A percentile compares a stretch with the other conserved stretches of the same genome.
These are phyloP conservation scores for Actinernus sp. DNA, from an alignment of 92 coral and sea anemone species.

Conservation along the genomic window DNA sequence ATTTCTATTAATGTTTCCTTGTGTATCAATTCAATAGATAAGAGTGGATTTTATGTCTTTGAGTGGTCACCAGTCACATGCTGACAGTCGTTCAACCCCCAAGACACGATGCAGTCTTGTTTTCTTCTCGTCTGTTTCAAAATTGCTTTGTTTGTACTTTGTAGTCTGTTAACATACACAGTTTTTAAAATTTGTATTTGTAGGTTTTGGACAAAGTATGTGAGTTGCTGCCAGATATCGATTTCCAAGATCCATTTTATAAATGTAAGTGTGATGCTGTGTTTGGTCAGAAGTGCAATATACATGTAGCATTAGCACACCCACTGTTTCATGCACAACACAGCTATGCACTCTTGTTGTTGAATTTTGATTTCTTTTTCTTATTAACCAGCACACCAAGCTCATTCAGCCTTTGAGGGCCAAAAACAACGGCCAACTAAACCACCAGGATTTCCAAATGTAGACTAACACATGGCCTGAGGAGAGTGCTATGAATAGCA, in stretches of 20 bases:
- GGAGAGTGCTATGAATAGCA: no score
- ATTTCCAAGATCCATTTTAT: slow-evolving; percentile 88
- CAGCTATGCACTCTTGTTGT: no score
- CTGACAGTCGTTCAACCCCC: no score
- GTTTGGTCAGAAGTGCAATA: neutral
- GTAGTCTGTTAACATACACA: no score
- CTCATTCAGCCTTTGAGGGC: slow-evolving; percentile 98
- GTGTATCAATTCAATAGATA: no score
- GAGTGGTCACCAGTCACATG: no score
- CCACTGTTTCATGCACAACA: no score
- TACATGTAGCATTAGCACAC: no score
- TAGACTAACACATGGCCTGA: neutral
- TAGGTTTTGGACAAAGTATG: slow-evolving; percentile 84
- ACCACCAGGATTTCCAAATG: slow-evolving; percentile 89
- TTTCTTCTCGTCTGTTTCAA: no score
- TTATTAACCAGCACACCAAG: slow-evolving; percentile 77
- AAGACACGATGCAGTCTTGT: no score
- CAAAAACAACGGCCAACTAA: slow-evolving; percentile 55
- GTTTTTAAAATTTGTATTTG: neutral
- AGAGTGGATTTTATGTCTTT: neutral
- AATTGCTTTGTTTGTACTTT: no score
- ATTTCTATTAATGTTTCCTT: neutral
- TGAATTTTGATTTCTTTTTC: neutral
- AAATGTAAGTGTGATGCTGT: slow-evolving; percentile 67
- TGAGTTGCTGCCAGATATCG: slow-evolving; percentile 74